Conservation (phyloP, 2,113 vertebrate species). For the Lepisosteus osseus region DNA sequence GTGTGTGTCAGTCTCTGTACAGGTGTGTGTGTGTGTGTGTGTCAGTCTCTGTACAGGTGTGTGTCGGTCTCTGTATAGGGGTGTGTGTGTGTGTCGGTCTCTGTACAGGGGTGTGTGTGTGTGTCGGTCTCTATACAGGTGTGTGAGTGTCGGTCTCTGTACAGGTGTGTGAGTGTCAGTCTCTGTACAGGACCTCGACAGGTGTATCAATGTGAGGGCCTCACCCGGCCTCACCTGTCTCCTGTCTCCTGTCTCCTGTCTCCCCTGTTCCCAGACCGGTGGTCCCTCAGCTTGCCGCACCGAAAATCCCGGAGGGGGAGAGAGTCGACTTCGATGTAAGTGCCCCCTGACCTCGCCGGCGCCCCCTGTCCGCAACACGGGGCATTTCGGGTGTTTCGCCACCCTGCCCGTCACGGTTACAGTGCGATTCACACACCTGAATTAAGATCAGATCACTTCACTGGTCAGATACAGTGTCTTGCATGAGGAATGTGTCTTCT, state of each 20-base stretch:
- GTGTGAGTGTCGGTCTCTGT: background rate
- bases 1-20: too few species aligned
- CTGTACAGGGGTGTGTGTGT: background rate
- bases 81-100: background rate
- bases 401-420: too few species aligned
- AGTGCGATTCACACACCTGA: too few species aligned
- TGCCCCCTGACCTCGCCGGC: background rate
- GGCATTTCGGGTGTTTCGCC: too few species aligned
- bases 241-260: conserved; percentile 21
- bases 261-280: conserved; percentile 44
- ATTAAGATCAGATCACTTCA: too few species aligned
- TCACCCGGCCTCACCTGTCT: conserved; percentile 19
- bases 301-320: conserved; percentile 72
- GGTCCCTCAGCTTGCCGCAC: conserved; percentile 62
- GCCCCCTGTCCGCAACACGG: too few species aligned
- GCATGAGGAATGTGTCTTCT: too few species aligned
- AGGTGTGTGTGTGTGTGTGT: background rate
- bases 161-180: too few species aligned
- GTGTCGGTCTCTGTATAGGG: background rate
- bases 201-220: background rate
- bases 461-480: too few species aligned
- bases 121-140: too few species aligned
- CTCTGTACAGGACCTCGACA: too few species aligned
- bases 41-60: background rate
- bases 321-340: conserved; percentile 73